Base-by-base conservation (phyloP, 92 coral and sea anemone genomes). In the Epizoanthus stellaris region DNA sequence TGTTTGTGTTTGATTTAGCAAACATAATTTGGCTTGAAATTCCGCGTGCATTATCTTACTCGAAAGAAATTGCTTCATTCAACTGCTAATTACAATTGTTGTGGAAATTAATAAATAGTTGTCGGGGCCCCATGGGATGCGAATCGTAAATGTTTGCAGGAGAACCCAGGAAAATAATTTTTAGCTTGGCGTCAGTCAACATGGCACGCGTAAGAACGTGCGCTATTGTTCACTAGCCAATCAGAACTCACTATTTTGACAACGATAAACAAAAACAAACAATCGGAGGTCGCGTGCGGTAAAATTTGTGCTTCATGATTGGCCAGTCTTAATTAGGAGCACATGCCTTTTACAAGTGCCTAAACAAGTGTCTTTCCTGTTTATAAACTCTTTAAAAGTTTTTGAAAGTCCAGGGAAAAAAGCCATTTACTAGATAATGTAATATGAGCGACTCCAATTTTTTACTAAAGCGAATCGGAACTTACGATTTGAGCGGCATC, bases 171-270 rank as follows among this genome's bases (percentile, higher is more conserved):
- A 58, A 75, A 75, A 75, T 75, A 34, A 20, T 6, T 73, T 49
- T 17, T 62, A 60, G 54, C 66, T 79, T 85, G 87, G 92, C 87
- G 84, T 80, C 83, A 79, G 87, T 36, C 86, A 38, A 73, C 75
- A 62, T 76, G 93, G 95, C 98, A 94, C 98, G 98, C 98, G 98
- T 86, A 88, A 85, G 95, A 92, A 86, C 95, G 98, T 92, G 98
- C 77, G 59, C 80, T 42, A 59, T 92, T 92, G 92, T 92, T 76
- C 87, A 80, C 67, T 58, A 75, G 81, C 98, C 98, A 94, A 94
- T 94, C 88, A 90, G 89, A 82, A 86, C 89, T 86, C 91, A 53
- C 80, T 85, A 68, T 82, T 82, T 77, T 70, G 86, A 89, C 85
- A 75, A 85, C 82, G 77, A 90, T 77, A 87, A 90, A 90, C 95